Percentiles rank a stretch among this genome's conserved stretches.
Conservation (phyloP, 2,113 vertebrate genomes). For the Mionectes macconnelli region DNA sequence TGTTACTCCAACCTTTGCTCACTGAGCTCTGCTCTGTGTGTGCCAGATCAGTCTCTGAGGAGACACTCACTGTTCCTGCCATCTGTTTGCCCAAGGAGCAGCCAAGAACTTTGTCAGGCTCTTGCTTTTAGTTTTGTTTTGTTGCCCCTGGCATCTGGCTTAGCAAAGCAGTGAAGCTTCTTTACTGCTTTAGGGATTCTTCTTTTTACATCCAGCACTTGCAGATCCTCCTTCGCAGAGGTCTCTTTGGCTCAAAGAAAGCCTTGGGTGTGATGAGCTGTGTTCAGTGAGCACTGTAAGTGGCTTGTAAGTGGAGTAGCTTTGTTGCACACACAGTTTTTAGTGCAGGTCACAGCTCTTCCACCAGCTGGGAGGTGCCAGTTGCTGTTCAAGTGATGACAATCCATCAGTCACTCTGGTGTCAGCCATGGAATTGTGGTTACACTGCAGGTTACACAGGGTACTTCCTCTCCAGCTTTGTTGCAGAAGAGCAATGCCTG, state of each 20-base stretch:
- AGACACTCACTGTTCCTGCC: not conserved
- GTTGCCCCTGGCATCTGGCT: not conserved
- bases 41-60: not conserved
- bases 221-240: accelerated
- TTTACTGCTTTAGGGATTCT: not conserved
- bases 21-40: not conserved
- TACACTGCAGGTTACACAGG: not conserved
- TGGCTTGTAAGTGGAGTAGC: not conserved
- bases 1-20: not conserved
- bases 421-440: not conserved
- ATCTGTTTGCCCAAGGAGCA: not conserved
- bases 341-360: not conserved
- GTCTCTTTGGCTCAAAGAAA: not conserved
- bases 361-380: not conserved
- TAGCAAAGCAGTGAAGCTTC: not conserved
- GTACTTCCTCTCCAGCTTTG: not conserved
- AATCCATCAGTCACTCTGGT: accelerated
- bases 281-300: not conserved
- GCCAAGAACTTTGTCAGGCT: not conserved
- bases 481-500: not conserved
- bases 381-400: not conserved
- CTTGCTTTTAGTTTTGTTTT: not conserved
- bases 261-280: not conserved
- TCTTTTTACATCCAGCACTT: not conserved
- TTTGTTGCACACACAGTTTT: not conserved